A percentile compares a stretch with the other conserved stretches of the same genome.
Conservation (phyloP, 2,888 invertebrate genomes). For the Aphelenchoides bicaudatus region DNA sequence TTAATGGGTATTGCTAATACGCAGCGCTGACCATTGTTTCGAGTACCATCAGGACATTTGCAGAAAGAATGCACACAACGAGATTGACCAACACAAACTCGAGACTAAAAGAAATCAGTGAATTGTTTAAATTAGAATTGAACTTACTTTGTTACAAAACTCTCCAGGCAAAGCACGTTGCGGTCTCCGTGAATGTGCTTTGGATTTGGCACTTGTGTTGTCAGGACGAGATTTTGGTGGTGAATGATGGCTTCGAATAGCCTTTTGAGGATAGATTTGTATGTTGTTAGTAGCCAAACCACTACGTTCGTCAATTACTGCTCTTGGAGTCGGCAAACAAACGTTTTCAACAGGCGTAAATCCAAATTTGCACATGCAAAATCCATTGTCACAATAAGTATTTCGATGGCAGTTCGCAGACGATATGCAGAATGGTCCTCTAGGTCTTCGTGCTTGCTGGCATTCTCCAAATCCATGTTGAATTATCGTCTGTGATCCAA, state of each 20-base stretch:
- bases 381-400: constrained; percentile 56
- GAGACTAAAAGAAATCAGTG: too few relatives aligned
- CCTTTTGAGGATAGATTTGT: background rate
- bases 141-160: too few relatives aligned
- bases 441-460: constrained; percentile 40
- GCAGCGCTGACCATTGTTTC: constrained; percentile 48
- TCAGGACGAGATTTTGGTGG: background rate
- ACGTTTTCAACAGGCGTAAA: constrained; percentile 36
- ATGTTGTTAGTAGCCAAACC: background rate
- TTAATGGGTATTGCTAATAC: background rate
- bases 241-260: constrained; percentile 5
- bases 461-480: constrained; percentile 32
- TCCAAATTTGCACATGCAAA: constrained; percentile 43
- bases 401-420: constrained; percentile 48
- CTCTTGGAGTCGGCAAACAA: constrained; percentile 42
- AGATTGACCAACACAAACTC: too few relatives aligned
- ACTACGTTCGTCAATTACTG: constrained; percentile 26
- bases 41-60: constrained; percentile 44
- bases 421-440: constrained; percentile 48
- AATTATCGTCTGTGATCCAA: constrained; percentile 40
- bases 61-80: too few relatives aligned
- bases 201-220: background rate
- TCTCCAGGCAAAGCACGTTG: constrained; percentile 52
- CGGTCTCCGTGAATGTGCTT: background rate
- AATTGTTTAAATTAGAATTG: too few relatives aligned